Conservation (phyloP, 2,888 invertebrate genomes). For the Eilema caniola region DNA sequence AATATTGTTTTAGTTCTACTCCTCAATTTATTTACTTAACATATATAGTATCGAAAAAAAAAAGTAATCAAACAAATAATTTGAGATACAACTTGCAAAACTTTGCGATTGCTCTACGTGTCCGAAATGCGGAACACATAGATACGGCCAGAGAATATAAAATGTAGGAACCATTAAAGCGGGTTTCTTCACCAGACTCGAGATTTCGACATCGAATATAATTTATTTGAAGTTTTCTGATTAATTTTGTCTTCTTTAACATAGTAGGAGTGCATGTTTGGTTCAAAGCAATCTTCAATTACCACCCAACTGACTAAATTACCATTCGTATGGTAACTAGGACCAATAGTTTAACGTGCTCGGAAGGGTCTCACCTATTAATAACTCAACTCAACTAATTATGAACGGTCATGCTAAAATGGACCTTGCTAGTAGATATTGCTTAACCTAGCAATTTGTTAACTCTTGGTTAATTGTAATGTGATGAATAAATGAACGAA, state of each 20-base stretch:
- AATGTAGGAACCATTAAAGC: no score
- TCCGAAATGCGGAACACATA: not conserved
- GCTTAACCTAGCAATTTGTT: no score
- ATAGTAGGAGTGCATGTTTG: not conserved
- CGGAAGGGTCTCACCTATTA: no score
- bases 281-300: not conserved
- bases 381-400: no score
- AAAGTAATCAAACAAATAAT: constrained; percentile 27
- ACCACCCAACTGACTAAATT: no score
- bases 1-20: not conserved
- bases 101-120: constrained; percentile 1
- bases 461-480: not conserved
- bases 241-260: not conserved
- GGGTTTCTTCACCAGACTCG: not conserved
- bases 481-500: not conserved
- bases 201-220: not conserved
- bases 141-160: not conserved
- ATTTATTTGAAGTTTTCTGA: not conserved
- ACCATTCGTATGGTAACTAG: no score
- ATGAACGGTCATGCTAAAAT: no score
- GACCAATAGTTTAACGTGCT: no score
- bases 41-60: constrained; percentile 29
- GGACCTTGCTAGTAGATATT: no score
- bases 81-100: not conserved
- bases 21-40: constrained; percentile 28